Base-by-base conservation (phyloP, 2,888 invertebrate genomes). In the Scaptomyza flava region DNA sequence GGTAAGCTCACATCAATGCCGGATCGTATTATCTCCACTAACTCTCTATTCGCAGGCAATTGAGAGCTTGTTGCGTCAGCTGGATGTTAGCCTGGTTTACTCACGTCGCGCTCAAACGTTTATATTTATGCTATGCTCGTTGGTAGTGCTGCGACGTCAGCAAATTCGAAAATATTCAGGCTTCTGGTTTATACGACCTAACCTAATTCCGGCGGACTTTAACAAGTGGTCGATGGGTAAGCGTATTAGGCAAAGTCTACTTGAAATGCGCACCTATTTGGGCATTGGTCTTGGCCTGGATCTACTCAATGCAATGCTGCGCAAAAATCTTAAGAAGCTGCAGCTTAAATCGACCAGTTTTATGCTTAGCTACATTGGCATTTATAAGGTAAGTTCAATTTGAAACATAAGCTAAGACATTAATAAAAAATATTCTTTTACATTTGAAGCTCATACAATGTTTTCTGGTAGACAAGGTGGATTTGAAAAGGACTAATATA, bases 151-250 rank as follows among this genome's bases (percentile, higher is more conserved):
- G 51, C 63, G 68, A 0, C 47, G 59, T 1, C 87, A 85, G 11
- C 68, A 67, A 36, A 12, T 17, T 0, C 1, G 14, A 6, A 41
- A 23, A 0, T 79, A 71, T 33, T 53, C 50, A 0, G 82, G 87
- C 6, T 87, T 83, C 54, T 83, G 83, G 83, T 83, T 83, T 34
- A 87, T 87, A 3, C 66, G 47, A 14, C 79, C 83, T 2, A 7
- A 34, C 0, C 12, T 11, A 6, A 20, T 82, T 53, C 57, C 73
- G 0, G 1, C 30, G 34, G 66, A 82, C 20, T 68, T 63, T 17
- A 6, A 20, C 0, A 50, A 76, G n/a, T 56, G 59, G 68, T 27
- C 62, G 0, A 7, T 68, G 9, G 14, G 3, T 6, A 12, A 43
- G 41, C 68, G 69, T 2, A 0, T 64, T 0, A 67, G 45, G 8